Conservation (phyloP, 2,888 invertebrate genomes). For the Drosophila kuntzei region DNA sequence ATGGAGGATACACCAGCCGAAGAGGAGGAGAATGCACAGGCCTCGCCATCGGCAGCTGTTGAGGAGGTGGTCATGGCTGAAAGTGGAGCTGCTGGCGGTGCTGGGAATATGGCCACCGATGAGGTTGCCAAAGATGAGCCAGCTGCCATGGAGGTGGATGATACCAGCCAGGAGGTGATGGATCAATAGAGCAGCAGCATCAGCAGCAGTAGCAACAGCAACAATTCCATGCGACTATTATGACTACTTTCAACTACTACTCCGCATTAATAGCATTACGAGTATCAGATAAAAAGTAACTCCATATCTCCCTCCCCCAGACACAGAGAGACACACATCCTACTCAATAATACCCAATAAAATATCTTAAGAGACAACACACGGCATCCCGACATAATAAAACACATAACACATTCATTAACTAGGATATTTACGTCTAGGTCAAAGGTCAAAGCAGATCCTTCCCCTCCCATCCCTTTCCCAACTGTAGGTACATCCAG, state of each 20-base stretch:
- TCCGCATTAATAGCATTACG: constrained; percentile 53
- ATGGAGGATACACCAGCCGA: constrained; percentile 82
- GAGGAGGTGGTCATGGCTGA: constrained; percentile 84
- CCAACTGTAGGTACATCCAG: neutral
- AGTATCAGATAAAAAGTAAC: constrained; percentile 32
- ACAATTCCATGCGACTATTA: constrained; percentile 43
- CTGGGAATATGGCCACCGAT: constrained; percentile 83
- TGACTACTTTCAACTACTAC: constrained; percentile 58
- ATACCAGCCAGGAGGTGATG: constrained; percentile 85
- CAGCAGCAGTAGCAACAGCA: constrained; percentile 13
- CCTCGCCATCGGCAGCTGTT: constrained; percentile 56
- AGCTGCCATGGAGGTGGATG: constrained; percentile 85
- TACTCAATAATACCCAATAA: neutral
- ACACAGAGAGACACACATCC: neutral
- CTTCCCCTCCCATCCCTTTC: constrained; percentile 9
- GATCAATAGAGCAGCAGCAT: constrained; percentile 78
- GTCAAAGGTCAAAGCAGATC: constrained; percentile 46
- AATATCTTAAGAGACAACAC: constrained; percentile 7
- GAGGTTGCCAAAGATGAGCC: constrained; percentile 81
- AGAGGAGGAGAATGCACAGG: constrained; percentile 67
- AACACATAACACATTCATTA: constrained; percentile 28
- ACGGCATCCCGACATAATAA: constrained; percentile 9
- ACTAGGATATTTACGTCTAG: constrained; percentile 42
- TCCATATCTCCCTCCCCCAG: constrained; percentile 11
- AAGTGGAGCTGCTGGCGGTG: constrained; percentile 48